A percentile compares a stretch with the other conserved stretches of the same genome.
Conservation (phyloP, 2,113 vertebrate genomes). For the Australoheros scitulus region DNA sequence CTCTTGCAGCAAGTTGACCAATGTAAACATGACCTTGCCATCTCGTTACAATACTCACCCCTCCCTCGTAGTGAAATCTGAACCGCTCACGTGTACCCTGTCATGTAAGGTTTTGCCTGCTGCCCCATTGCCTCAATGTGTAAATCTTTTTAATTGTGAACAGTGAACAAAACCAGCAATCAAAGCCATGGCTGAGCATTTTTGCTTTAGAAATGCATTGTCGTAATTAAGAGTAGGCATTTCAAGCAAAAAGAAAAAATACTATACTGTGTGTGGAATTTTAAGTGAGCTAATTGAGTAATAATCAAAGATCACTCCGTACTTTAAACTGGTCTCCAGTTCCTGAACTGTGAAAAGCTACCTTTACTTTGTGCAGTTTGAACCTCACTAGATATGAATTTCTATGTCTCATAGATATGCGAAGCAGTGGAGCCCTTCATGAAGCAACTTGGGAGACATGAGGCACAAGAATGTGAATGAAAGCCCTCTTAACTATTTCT, state of each 20-base stretch:
- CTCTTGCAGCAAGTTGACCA: slow-evolving; percentile 21
- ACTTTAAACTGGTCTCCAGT: too few relatives aligned
- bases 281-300: neutral
- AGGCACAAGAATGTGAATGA: neutral
- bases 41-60: neutral
- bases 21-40: slow-evolving; percentile 54
- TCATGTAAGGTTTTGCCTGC: neutral
- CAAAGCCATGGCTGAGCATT: neutral
- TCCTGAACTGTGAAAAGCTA: too few relatives aligned
- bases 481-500: neutral
- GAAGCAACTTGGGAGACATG: neutral
- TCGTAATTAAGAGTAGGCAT: neutral
- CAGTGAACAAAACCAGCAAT: neutral
- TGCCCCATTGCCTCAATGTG: neutral
- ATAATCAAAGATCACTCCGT: too few relatives aligned
- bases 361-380: too few relatives aligned
- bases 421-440: neutral
- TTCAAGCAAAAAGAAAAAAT: neutral
- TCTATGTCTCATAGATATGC: neutral
- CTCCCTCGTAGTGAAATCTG: slow-evolving; percentile 28
- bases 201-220: neutral
- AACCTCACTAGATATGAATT: too few relatives aligned
- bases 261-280: neutral
- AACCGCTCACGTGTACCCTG: slow-evolving; percentile 16
- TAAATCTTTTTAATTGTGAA: neutral